phyloP scores from a whole-genome alignment of 2,888 invertebrate species.

The Drosophila sordidapex region DNA sequence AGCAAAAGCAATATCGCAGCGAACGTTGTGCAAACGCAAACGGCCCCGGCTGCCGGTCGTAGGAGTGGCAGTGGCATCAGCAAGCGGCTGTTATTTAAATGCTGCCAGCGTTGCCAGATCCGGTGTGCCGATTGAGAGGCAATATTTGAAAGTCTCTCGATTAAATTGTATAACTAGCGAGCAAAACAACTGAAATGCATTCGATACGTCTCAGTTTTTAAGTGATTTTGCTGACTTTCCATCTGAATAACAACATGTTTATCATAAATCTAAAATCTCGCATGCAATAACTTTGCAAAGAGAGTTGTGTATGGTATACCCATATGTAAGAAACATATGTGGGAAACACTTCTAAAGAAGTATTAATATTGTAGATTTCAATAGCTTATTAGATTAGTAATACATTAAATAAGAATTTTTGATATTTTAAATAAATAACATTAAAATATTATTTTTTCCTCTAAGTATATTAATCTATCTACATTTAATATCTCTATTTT shows the following conservation, averaged over 20 bases:
- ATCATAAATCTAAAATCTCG: neutral
- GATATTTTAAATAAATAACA: neutral
- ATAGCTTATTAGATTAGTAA: neutral
- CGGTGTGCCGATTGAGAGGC: constrained; percentile 13
- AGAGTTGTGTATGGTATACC: neutral
- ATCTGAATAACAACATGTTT: neutral
- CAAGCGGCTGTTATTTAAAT: constrained; percentile 66
- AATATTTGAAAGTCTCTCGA: constrained; percentile 53
- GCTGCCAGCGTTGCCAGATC: constrained; percentile 58
- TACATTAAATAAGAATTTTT: neutral
- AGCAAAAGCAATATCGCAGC: constrained; percentile 59
- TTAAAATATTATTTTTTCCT: neutral
- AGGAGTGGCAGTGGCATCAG: constrained; percentile 64
- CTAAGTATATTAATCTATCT: neutral
- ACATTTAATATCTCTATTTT: neutral
- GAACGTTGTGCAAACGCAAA: constrained; percentile 71
- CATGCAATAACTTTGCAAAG: neutral
- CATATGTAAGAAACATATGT: no score
- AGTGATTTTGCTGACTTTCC: constrained; percentile 22
- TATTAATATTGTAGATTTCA: neutral
- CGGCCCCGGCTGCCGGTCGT: constrained; percentile 58
- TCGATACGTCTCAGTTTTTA: constrained; percentile 23
- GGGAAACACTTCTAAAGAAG: neutral
- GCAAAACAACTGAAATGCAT: constrained; percentile 24
- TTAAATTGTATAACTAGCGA: constrained; percentile 41